phyloP scores from a whole-genome alignment of 2,888 invertebrate species.

The Epinotia ramella region DNA sequence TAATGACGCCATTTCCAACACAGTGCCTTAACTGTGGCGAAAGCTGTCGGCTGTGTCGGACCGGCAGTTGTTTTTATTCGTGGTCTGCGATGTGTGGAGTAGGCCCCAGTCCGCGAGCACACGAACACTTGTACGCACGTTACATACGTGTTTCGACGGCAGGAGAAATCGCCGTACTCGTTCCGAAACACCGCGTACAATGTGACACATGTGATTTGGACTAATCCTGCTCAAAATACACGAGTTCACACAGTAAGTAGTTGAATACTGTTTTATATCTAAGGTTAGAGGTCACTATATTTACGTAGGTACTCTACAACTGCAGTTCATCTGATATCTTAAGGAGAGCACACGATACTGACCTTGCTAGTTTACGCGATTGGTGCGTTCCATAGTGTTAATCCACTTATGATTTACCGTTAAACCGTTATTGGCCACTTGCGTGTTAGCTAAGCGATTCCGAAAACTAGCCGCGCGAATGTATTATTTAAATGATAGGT shows the following conservation, averaged over 20 bases:
- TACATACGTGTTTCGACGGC: neutral
- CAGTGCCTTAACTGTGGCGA: slow-evolving; percentile 32
- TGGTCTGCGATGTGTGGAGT: slow-evolving; percentile 37
- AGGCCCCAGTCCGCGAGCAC: slow-evolving; percentile 26
- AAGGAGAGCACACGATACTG: slow-evolving; percentile 25
- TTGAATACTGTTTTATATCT: neutral
- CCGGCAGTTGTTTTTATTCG: slow-evolving; percentile 30
- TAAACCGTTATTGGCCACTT: slow-evolving; percentile 23
- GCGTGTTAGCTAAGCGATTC: neutral
- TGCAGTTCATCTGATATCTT: slow-evolving; percentile 39
- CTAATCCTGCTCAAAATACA: slow-evolving; percentile 6
- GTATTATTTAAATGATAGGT: slow-evolving; percentile 2
- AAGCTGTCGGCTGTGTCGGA: slow-evolving; percentile 37
- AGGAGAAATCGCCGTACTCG: slow-evolving; percentile 24
- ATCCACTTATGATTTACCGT: slow-evolving; percentile 3
- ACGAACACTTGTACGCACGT: slow-evolving; percentile 31
- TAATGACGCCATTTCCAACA: slow-evolving; percentile 24
- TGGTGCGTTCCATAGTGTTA: slow-evolving; percentile 1
- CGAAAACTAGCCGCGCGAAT: slow-evolving; percentile 7
- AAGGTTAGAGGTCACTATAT: slow-evolving; percentile 36
- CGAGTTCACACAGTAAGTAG: slow-evolving; percentile 33
- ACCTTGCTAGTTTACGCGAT: slow-evolving; percentile 20
- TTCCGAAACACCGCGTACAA: slow-evolving; percentile 29
- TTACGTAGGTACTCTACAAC: slow-evolving; percentile 20
- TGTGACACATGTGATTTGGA: slow-evolving; percentile 38